Conservation (phyloP, 1,140 invertebrate genomes). For the Orius insidiosus region DNA sequence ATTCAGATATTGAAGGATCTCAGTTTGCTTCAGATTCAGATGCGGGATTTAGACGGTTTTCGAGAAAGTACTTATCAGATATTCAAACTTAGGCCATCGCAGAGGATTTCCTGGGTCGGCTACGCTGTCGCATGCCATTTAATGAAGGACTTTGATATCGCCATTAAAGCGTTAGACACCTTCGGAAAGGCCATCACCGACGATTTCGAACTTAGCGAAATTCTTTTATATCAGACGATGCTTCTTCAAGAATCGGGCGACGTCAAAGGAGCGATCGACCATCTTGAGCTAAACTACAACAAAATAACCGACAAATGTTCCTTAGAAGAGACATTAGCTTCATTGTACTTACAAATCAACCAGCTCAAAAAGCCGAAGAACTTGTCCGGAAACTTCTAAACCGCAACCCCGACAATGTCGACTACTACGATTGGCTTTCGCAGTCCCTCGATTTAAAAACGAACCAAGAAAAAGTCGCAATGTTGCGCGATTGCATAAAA, state of each 20-base stretch:
- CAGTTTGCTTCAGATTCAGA: slow-evolving; percentile 95
- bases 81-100: slow-evolving; percentile 43
- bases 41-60: slow-evolving; percentile 96
- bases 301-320: slow-evolving; percentile 89
- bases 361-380: slow-evolving; percentile 51
- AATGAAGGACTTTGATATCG: slow-evolving; percentile 88
- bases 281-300: slow-evolving; percentile 67
- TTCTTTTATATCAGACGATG: slow-evolving; percentile 91
- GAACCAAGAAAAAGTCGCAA: slow-evolving; percentile 53
- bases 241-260: slow-evolving; percentile 79
- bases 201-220: slow-evolving; percentile 94
- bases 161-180: slow-evolving; percentile 87
- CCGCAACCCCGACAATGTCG: slow-evolving; percentile 88
- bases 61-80: slow-evolving; percentile 41
- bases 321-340: slow-evolving; percentile 65
- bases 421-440: slow-evolving; percentile 79
- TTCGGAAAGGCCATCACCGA: slow-evolving; percentile 68
- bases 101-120: slow-evolving; percentile 69
- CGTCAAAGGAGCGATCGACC: slow-evolving; percentile 61
- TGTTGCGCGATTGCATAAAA: slow-evolving; percentile 60
- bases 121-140: slow-evolving; percentile 98
- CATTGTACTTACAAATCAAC: slow-evolving; percentile 44
- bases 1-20: slow-evolving; percentile 95
- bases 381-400: slow-evolving; percentile 72
- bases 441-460: slow-evolving; percentile 54